Percentiles rank a stretch among this genome's conserved stretches.
phyloP scores from a whole-genome alignment of 2,797 vertebrate genomes.

The Telmatherina bonti region DNA sequence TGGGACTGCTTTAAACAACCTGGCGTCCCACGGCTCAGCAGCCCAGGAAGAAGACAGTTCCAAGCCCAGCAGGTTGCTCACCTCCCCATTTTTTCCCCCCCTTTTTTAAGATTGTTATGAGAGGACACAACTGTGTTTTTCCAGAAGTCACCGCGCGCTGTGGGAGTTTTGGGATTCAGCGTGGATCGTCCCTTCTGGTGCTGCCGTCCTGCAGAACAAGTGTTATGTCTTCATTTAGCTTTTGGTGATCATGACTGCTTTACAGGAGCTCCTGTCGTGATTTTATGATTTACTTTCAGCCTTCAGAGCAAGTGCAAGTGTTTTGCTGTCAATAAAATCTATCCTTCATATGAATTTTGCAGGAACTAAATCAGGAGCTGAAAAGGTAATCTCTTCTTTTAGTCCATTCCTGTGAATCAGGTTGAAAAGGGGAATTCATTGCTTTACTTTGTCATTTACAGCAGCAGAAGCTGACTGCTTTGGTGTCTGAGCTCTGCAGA shows the following conservation, averaged over 20 bases:
- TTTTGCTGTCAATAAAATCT: neutral
- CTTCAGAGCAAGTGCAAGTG: neutral
- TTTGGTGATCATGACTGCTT: neutral
- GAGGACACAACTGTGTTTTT: slow-evolving; percentile 46
- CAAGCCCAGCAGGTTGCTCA: slow-evolving; percentile 65
- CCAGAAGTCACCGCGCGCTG: slow-evolving; percentile 34
- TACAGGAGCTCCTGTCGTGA: neutral
- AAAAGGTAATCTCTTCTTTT: neutral
- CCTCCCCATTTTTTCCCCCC: slow-evolving; percentile 54
- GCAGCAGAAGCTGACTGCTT: no score
- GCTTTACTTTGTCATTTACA: no score
- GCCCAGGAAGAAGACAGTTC: slow-evolving; percentile 67
- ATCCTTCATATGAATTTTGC: neutral
- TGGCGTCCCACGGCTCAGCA: slow-evolving; percentile 64
- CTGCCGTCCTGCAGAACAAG: neutral
- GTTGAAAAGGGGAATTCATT: neutral
- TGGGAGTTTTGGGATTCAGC: slow-evolving; percentile 29
- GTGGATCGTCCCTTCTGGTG: slow-evolving; percentile 6
- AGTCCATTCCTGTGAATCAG: neutral
- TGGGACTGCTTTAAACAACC: slow-evolving; percentile 83
- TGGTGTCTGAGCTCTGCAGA: no score
- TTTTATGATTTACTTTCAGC: slow-evolving; percentile 8
- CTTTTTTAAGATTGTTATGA: slow-evolving; percentile 69
- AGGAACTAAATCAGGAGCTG: no score
- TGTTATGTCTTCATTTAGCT: neutral